These are phyloP conservation scores for Eudyptes chrysolophus DNA, from an alignment of 2,113 vertebrate genomes.

Conservation along the genomic window DNA sequence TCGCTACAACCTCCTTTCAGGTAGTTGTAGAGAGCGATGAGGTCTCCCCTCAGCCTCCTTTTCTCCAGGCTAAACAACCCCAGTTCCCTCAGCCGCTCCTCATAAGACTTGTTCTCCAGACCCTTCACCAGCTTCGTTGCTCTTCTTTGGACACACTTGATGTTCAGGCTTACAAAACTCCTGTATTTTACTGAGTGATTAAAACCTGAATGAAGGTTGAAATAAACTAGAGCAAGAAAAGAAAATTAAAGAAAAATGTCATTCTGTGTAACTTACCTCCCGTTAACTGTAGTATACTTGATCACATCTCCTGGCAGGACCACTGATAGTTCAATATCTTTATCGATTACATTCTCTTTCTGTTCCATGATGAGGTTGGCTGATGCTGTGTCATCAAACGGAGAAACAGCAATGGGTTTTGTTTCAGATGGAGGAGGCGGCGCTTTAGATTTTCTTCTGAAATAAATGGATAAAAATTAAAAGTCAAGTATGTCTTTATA, in stretches of 20 bases:
- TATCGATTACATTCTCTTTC: slow-evolving; percentile 85
- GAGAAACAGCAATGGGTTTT: slow-evolving; percentile 68
- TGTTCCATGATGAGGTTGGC: slow-evolving; percentile 83
- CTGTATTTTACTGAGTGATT: neutral
- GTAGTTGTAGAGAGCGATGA: neutral
- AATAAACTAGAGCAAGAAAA: neutral
- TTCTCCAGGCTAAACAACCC: neutral
- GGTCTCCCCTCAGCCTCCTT: neutral
- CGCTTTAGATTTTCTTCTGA: slow-evolving; percentile 90
- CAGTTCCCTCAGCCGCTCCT: neutral
- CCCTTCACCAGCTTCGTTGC: neutral
- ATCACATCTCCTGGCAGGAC: slow-evolving; percentile 90
- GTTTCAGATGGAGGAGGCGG: slow-evolving; percentile 83
- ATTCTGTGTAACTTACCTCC: slow-evolving; percentile 77
- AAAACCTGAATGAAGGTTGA: neutral
- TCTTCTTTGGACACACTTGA: neutral
- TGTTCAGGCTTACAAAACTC: neutral
- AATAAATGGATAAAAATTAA: slow-evolving; percentile 25
- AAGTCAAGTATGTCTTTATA: neutral
- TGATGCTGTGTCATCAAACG: slow-evolving; percentile 73
- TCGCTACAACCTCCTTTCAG: neutral
- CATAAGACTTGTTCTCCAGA: neutral
- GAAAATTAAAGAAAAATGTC: neutral
- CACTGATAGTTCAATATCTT: slow-evolving; percentile 87
- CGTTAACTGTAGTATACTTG: slow-evolving; percentile 84